A percentile compares a stretch with the other conserved stretches of the same genome.
These are phyloP conservation scores for Labeo catla DNA, from an alignment of 2,113 vertebrate species.

Conservation along the genomic window DNA sequence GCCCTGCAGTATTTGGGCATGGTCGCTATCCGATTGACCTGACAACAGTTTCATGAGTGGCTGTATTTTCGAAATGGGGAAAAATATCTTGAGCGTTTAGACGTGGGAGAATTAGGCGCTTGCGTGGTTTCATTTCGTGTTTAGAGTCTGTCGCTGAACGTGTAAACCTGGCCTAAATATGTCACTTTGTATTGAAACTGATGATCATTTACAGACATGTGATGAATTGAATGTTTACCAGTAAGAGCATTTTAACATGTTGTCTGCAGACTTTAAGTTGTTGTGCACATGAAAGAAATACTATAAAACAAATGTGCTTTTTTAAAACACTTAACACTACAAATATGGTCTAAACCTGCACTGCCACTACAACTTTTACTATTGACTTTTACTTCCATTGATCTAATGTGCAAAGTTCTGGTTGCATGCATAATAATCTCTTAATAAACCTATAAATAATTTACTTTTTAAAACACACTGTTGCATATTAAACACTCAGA, in stretches of 20 bases:
- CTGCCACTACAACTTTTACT: neutral
- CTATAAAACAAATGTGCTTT: neutral
- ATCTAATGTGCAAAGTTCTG: neutral
- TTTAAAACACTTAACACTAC: neutral
- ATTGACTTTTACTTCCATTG: neutral
- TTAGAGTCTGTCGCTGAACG: neutral
- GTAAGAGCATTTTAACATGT: neutral
- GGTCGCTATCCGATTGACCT: slow-evolving; percentile 42
- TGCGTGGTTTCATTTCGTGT: neutral
- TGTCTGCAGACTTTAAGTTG: neutral
- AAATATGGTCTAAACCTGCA: neutral
- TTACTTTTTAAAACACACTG: neutral
- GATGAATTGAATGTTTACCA: neutral
- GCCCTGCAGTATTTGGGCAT: slow-evolving; percentile 37
- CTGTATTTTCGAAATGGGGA: slow-evolving; percentile 42
- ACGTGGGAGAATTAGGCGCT: neutral
- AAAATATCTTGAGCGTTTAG: slow-evolving; percentile 18
- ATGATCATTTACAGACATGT: neutral
- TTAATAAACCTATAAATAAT: neutral
- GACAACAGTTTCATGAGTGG: slow-evolving; percentile 49
- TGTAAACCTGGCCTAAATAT: slow-evolving; percentile 16
- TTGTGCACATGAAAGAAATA: neutral
- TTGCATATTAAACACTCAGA: neutral
- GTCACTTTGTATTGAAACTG: neutral
- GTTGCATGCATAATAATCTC: neutral